Base-by-base conservation (phyloP, 2,888 invertebrate species). In the Euplexia lucipara region DNA sequence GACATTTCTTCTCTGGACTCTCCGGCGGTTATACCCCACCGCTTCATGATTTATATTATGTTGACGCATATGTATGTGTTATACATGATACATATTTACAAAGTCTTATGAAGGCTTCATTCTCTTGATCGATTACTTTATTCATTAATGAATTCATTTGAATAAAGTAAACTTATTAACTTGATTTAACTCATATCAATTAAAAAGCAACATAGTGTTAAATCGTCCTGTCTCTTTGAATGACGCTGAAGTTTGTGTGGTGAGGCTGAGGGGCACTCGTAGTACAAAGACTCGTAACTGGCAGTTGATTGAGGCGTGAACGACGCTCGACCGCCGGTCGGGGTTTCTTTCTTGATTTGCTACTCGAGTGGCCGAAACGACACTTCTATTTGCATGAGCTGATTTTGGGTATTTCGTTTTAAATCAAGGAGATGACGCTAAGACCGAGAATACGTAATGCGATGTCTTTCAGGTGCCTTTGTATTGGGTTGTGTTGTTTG, bases 281-380 rank as follows among this genome's bases (percentile, higher is more conserved):
- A 79, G 88, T 86, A 92, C 92, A 92, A 93, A 93, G 92, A 89
- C 87, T 85, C 89, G 90, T 90, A 91, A 91, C 91, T 86, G 91
- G 90, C 90, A 86, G 95, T 95, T 95, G 95, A 95, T 95, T 95
- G 95, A 93, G 90, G 91, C 95, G 91, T 94, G 92, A 93, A 93
- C 90, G 91, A 86, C 91, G 90, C 90, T 91, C 91, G 92, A 91
- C 93, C 93, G 90, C 88, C 85, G 85, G 85, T 79, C 86, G 85
- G 89, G 92, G 93, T 90, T 94, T 94, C 94, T 95, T 95, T 94
- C 95, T 93, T 94, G 91, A 95, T 94, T 94, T 94, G 90, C 86
- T 91, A 89, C 91, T 92, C 90, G 91, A 95, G 95, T 94, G 91
- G 91, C 89, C 92, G 92, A 92, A 91, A 92, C 92, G 94, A 90